Evolutionary conservation across 2,113 vertebrate species (phyloP), one percentile per base, ranked within the genome.

Genomic region (Oceanites oceanicus): DNA sequence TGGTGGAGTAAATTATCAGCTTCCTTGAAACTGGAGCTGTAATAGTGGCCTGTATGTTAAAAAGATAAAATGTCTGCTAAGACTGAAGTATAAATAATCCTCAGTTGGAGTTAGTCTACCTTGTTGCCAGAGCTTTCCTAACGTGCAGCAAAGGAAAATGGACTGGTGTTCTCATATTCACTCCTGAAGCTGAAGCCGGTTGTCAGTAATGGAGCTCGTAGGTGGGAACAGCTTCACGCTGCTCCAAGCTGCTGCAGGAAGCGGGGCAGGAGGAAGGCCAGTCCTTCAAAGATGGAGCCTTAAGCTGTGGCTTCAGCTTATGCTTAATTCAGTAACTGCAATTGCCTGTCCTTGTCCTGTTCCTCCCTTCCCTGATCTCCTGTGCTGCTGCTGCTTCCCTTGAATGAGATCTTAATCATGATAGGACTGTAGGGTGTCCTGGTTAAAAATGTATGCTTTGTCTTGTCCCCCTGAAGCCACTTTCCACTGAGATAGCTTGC

Each of bases 61-160:
- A 86, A 73, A 86, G 34, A 44, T 63, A 72, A 86, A 65, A 66
- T 4, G 0, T 17, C 15, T 23, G 13, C 9, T 49, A 52, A 66
- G 11, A n/a, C 22, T 0, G 1, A 38, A 74, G 25, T 55, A 20
- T 34, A 63, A 22, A 22, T 79, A 56, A 66, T 67, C n/a, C 14
- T 62, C 19, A 11, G 7, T 11, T 34, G 29, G 16, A 59, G 11
- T 85, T 61, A 30, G 36, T 42, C 32, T 84, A 30, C 55, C 21
- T 61, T 80, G 14, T 86, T 87, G 67, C 19, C 20, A 61, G 27
- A 38, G 17, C 36, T 85, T 96, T 90, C 10, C 27, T 76, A 45
- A 42, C 1, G 0, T n/a, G 25, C 15, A 34, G 15, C 29, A 53
- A n/a, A 72, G 25, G 13, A 81, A 40, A 45, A n/a, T 0, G 0